Evolutionary conservation across 1,140 invertebrate species (phyloP), one percentile per base, ranked within the genome.

Genomic region (Mercenaria mercenaria): DNA sequence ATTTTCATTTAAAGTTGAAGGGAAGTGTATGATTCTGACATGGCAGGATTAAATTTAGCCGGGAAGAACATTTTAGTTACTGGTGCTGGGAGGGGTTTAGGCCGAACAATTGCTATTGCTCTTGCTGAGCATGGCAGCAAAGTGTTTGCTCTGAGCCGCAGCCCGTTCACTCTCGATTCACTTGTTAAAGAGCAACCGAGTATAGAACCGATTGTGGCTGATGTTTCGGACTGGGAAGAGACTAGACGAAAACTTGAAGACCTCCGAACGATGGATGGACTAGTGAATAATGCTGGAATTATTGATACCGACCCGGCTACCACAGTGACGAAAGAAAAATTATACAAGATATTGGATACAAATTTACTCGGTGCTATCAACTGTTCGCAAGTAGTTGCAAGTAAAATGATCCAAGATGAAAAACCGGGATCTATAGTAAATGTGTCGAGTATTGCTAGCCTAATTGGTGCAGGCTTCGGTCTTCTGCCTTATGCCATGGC

Each of bases 351-450:
- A 29, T 98, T 98, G 93, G 96, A 97, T 94, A 96, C 98, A 0
- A 99, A 99, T 96, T 97, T 98, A 0, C 98, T 98, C 96, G 97
- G 98, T 6, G 96, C 98, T 0, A 96, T 99, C 26, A 98, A 98
- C 94, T 97, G 99, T 6, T 98, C 97, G 26, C 84, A 95, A 92
- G 82, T 95, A 90, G 97, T 98, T 84, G 97, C 97, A 47, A 96
- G 97, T 92, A 96, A 97, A 92, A 97, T 98, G 97, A 97, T 98
- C 29, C 95, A 97, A 72, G 96, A 97, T n/a, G 84, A 88, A 93
- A 96, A 95, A 61, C 96, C 96, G 64, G 98, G 98, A 52, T 96
- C 97, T 50, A 98, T 99, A 91, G 98, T 99, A 0, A 99, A 99
- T 94, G 95, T 99, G 23, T 99, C 98, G 0, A 98, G 98, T 4